phyloP scores from a whole-genome alignment of 2,888 invertebrate species.

The Polia nebulosa region DNA sequence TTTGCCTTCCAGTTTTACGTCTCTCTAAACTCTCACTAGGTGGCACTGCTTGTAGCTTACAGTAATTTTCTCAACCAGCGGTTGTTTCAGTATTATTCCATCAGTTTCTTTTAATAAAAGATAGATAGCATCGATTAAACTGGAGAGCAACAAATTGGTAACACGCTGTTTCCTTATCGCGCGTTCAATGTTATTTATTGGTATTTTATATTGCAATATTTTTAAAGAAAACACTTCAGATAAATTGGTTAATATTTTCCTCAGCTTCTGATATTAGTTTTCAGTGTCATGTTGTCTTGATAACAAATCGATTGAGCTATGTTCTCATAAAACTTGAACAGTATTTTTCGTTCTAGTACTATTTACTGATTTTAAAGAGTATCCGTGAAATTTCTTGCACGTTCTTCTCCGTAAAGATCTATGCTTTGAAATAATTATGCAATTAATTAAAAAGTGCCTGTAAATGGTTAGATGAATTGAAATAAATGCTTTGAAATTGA shows the following conservation, averaged over 20 bases:
- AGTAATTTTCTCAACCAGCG: not conserved
- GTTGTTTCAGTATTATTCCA: not conserved
- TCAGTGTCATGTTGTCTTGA: not conserved
- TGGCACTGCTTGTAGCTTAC: not conserved
- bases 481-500: no score
- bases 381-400: no score
- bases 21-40: constrained; percentile 1
- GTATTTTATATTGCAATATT: constrained; percentile 26
- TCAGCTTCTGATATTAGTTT: constrained; percentile 12
- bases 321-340: constrained; percentile 3
- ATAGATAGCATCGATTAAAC: constrained; percentile 20
- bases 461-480: no score
- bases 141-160: constrained; percentile 39
- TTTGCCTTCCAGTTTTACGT: not conserved
- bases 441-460: no score
- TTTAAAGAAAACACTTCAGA: constrained; percentile 22
- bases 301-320: constrained; percentile 23
- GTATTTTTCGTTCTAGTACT: no score
- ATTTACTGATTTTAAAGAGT: no score
- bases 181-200: constrained; percentile 34
- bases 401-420: no score
- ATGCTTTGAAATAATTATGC: no score
- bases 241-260: constrained; percentile 34
- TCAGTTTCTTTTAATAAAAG: constrained; percentile 12
- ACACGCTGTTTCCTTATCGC: constrained; percentile 34